Evolutionary conservation across 2,888 invertebrate genomes (phyloP), one percentile per base, ranked within the genome.

Genomic region (Pachliopta kotzebuea): DNA sequence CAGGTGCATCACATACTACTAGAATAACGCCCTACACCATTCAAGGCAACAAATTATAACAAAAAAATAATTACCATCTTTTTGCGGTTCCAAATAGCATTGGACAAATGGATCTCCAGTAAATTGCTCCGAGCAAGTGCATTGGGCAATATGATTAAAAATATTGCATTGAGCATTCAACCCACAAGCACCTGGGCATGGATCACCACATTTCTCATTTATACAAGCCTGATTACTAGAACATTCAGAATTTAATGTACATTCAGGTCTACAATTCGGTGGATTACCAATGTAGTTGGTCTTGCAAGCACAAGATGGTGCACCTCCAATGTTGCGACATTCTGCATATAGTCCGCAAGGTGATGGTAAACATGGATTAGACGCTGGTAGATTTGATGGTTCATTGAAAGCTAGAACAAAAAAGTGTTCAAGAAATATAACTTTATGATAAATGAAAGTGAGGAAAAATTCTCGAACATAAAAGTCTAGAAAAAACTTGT

Each of bases 221-320:
- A 95, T 92, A 74, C 95, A 95, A 0, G 95, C 94, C 77, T 92
- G 89, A 72, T 94, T 93, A 63, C 94, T 93, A 0, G 94, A 82
- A 74, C 96, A 96, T 74, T 96, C 95, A 0, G 94, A 91, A 76
- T 94, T 94, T n/a, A 95, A 93, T 9, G 92, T 92, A 79, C 95
- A 95, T 77, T 95, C 94, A 0, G 95, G 94, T 66, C 94, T 90
- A 74, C 95, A 95, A 70, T 94, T 93, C 0, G 95, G 94, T 60
- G 95, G 94, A 69, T 88, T 93, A 18, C 95, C 95, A 53, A 93
- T 83, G 74, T 93, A 95, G 68, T 88, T 91, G 20, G 90, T 78
- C 68, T 93, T 78, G 76, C 95, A 94, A 20, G 93, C 93, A 74
- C 94, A 94, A 23, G 94, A 93, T 18, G 94, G 92, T 67, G 90